These are phyloP conservation scores for Spea hammondii DNA, from an alignment of 2,797 vertebrate genomes.

Conservation along the genomic window DNA sequence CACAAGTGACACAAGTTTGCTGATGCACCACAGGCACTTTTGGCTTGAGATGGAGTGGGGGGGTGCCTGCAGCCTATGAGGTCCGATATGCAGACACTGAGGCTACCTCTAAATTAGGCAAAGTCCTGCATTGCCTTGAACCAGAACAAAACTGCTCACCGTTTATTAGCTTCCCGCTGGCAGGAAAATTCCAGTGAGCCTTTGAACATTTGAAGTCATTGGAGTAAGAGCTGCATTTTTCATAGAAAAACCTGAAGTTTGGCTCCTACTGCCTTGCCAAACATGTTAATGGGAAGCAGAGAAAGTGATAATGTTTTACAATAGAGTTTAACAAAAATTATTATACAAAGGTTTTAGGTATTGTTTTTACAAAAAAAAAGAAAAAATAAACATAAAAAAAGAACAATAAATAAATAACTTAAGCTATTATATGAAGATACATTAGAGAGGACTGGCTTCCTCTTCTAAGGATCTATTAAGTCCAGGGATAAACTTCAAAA, in stretches of 20 bases:
- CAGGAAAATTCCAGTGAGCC: constrained; percentile 2
- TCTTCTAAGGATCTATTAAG: constrained; percentile 91
- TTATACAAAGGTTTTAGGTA: constrained; percentile 41
- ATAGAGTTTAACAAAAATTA: constrained; percentile 55
- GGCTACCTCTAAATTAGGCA: background rate
- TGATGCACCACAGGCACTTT: background rate
- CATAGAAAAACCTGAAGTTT: constrained; percentile 42
- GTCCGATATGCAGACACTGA: background rate
- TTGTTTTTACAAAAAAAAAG: constrained; percentile 31
- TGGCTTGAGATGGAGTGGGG: background rate
- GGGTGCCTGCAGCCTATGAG: background rate
- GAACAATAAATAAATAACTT: constrained; percentile 64
- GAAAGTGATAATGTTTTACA: constrained; percentile 29
- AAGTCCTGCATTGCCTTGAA: constrained; percentile 24
- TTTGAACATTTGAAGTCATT: constrained; percentile 19
- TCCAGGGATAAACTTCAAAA: constrained; percentile 94
- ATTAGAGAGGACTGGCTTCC: constrained; percentile 91
- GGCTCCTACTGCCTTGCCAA: constrained; percentile 37
- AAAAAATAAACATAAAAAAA: background rate
- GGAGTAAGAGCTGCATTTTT: constrained; percentile 18
- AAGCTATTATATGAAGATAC: constrained; percentile 26
- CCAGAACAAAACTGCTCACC: constrained; percentile 22
- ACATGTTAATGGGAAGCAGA: constrained; percentile 45
- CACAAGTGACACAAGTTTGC: background rate
- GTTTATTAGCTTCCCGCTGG: constrained; percentile 16